These are phyloP conservation scores for Carcinoscorpius rotundicauda DNA, from an alignment of 1,140 invertebrate genomes.

Conservation along the genomic window DNA sequence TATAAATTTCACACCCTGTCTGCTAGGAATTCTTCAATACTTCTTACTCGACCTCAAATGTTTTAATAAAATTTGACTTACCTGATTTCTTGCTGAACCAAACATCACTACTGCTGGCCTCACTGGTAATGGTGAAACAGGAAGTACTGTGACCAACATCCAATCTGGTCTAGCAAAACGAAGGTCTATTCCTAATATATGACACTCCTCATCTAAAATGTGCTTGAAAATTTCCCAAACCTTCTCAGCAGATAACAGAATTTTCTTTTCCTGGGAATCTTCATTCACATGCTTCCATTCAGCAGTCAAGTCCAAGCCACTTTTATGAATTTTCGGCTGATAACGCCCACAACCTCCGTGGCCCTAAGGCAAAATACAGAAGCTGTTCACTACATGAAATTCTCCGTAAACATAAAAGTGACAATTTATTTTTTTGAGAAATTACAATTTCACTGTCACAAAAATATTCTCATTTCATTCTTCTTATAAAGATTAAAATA, in stretches of 20 bases:
- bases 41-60: no score
- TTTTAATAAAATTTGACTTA: no score
- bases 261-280: constrained; percentile 94
- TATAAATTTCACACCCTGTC: no score
- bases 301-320: constrained; percentile 72
- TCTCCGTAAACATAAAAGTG: background rate
- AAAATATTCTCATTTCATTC: no score
- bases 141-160: constrained; percentile 96
- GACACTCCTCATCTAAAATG: constrained; percentile 94
- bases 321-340: constrained; percentile 80
- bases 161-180: constrained; percentile 89
- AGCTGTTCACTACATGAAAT: constrained; percentile 15
- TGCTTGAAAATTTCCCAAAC: constrained; percentile 95
- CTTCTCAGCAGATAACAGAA: constrained; percentile 79
- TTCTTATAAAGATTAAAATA: background rate
- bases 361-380: constrained; percentile 39
- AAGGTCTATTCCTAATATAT: constrained; percentile 61
- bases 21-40: no score
- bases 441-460: no score
- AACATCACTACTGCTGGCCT: constrained; percentile 98
- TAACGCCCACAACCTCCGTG: constrained; percentile 96
- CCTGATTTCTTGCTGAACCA: constrained; percentile 84
- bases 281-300: constrained; percentile 99
- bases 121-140: constrained; percentile 84
- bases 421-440: background rate